phyloP scores from a whole-genome alignment of 2,797 vertebrate genomes.

The Syndactyla subalaris region DNA sequence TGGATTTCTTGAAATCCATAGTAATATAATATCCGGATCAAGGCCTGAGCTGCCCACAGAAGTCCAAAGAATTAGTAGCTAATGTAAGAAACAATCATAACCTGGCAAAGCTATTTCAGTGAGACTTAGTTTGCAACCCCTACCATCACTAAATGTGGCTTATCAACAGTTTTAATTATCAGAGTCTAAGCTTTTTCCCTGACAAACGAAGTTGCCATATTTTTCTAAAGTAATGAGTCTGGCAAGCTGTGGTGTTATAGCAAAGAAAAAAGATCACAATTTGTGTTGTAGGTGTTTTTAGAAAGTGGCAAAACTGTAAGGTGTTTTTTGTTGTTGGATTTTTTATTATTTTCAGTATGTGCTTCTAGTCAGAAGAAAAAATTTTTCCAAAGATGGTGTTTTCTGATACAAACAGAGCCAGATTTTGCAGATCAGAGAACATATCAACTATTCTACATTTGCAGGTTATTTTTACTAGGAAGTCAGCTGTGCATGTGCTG shows the following conservation, averaged over 20 bases:
- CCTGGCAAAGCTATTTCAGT: neutral
- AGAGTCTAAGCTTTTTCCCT: neutral
- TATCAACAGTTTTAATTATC: neutral
- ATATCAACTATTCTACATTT: neutral
- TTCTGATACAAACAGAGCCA: neutral
- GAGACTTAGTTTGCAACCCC: neutral
- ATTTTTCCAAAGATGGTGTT: neutral
- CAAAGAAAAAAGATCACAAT: neutral
- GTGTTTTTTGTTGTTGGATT: neutral
- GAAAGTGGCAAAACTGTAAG: neutral
- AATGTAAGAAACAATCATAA: neutral
- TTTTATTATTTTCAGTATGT: neutral
- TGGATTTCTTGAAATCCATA: neutral
- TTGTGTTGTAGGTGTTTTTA: neutral
- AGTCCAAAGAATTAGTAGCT: neutral
- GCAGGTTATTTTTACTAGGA: constrained; percentile 1
- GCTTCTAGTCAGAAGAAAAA: constrained; percentile 17
- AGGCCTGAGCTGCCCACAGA: neutral
- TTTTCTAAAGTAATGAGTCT: neutral
- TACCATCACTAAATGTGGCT: neutral
- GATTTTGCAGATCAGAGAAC: neutral
- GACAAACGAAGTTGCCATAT: neutral
- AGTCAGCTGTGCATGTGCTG: neutral
- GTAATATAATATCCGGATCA: neutral
- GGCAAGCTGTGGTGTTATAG: neutral